These are phyloP conservation scores for Spatulosminthurus flaviceps DNA, from an alignment of 2,888 invertebrate species.

Conservation along the genomic window DNA sequence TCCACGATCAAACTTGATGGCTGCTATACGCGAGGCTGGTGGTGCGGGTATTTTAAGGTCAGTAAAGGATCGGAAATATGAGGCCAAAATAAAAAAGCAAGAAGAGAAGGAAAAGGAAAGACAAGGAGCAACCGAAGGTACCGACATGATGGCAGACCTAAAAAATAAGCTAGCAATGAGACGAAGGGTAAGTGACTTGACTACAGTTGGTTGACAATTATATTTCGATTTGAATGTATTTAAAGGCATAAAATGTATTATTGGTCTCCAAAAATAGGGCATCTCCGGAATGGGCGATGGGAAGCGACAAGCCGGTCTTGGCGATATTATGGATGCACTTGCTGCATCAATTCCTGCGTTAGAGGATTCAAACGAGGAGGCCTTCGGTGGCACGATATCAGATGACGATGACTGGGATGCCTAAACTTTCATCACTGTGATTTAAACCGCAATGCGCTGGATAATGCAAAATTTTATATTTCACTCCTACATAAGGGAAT, in stretches of 20 bases:
- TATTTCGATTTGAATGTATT: not conserved
- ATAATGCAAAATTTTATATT: no score
- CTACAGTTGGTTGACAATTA: no score
- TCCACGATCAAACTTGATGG: slow-evolving; percentile 59
- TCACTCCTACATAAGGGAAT: no score
- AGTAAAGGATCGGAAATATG: slow-evolving; percentile 59
- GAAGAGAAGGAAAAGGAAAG: slow-evolving; percentile 56
- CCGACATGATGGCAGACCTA: slow-evolving; percentile 62
- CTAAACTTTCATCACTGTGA: not conserved
- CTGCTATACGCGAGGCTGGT: slow-evolving; percentile 63
- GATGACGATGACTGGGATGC: slow-evolving; percentile 61
- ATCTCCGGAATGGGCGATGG: slow-evolving; percentile 61
- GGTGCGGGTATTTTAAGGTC: slow-evolving; percentile 59
- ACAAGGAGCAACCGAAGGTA: slow-evolving; percentile 46
- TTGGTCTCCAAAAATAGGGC: no score
- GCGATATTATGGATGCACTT: slow-evolving; percentile 62
- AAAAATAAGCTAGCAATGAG: slow-evolving; percentile 63
- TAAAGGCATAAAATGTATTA: no score
- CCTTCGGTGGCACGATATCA: slow-evolving; percentile 41
- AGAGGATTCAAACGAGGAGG: slow-evolving; percentile 54
- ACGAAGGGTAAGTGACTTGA: slow-evolving; percentile 54
- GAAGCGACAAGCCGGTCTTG: slow-evolving; percentile 51
- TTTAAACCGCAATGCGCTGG: no score
- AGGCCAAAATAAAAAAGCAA: slow-evolving; percentile 61
- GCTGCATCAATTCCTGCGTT: slow-evolving; percentile 54